phyloP scores from a whole-genome alignment of 1,140 invertebrate species.

The Drosophila subobscura region DNA sequence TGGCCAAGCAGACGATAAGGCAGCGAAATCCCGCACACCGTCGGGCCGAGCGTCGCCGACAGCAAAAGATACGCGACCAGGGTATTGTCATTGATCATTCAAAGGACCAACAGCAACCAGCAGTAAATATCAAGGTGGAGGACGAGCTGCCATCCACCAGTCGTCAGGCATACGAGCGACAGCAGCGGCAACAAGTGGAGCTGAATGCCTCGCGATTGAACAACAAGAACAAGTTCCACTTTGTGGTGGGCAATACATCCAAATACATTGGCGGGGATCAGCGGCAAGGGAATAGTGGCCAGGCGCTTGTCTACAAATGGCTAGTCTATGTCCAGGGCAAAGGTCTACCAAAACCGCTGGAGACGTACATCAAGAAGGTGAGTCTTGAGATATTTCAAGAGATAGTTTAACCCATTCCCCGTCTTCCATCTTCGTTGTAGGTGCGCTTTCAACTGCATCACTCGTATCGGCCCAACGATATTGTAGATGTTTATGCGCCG shows the following conservation, averaged over 20 bases:
- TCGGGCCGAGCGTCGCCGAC: slow-evolving; percentile 50
- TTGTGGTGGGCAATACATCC: slow-evolving; percentile 93
- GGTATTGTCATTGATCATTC: slow-evolving; percentile 78
- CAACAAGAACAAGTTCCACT: slow-evolving; percentile 74
- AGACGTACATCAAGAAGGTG: slow-evolving; percentile 88
- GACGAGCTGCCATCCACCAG: slow-evolving; percentile 65
- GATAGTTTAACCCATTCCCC: not conserved
- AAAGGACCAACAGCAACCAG: slow-evolving; percentile 14
- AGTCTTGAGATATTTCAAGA: not conserved
- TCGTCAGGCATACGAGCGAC: slow-evolving; percentile 46
- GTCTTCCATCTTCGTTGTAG: slow-evolving; percentile 14
- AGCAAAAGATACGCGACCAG: slow-evolving; percentile 60
- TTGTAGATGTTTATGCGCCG: slow-evolving; percentile 90
- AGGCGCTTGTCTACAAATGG: slow-evolving; percentile 94
- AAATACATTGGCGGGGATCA: slow-evolving; percentile 88
- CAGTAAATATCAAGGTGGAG: slow-evolving; percentile 2
- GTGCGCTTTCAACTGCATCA: slow-evolving; percentile 93
- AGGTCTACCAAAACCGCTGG: slow-evolving; percentile 85
- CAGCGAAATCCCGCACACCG: slow-evolving; percentile 49
- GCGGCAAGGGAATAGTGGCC: slow-evolving; percentile 48
- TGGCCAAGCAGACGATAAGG: slow-evolving; percentile 83
- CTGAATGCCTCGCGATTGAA: slow-evolving; percentile 67
- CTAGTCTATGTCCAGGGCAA: slow-evolving; percentile 90
- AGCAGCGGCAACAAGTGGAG: slow-evolving; percentile 53
- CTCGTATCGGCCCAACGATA: slow-evolving; percentile 94